Conservation (phyloP, 1,140 invertebrate genomes). For the Metaphire vulgaris region DNA sequence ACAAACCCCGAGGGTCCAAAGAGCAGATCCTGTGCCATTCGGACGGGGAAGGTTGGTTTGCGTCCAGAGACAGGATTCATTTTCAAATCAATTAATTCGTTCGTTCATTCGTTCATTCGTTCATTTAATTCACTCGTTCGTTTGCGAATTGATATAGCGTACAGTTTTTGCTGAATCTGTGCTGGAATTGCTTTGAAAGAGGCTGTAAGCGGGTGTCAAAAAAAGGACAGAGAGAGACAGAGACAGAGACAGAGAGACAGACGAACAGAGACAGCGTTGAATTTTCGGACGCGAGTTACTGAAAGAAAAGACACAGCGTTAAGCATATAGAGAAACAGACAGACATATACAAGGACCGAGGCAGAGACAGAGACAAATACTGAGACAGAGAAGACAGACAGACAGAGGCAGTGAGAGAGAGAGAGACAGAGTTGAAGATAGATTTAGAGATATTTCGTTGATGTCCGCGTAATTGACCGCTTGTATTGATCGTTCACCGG, state of each 20-base stretch:
- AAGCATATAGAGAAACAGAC: neutral
- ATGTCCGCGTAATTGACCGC: no score
- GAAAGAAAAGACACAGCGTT: neutral
- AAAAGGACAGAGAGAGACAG: neutral
- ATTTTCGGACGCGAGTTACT: no score
- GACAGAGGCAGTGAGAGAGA: neutral
- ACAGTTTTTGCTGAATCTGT: no score
- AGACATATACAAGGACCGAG: neutral
- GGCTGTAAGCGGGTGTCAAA: no score
- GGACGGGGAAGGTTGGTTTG: constrained; percentile 85
- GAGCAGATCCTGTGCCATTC: constrained; percentile 92
- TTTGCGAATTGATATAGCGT: no score
- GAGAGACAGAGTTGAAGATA: neutral
- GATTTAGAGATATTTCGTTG: no score
- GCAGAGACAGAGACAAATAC: neutral
- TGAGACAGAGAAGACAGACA: neutral
- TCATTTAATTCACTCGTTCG: no score
- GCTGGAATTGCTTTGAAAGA: no score
- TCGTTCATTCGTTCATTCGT: no score
- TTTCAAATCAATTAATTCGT: no score
- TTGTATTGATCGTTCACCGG: no score
- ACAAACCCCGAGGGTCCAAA: constrained; percentile 57
- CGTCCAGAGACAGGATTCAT: no score
- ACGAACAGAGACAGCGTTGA: neutral
- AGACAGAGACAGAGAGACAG: neutral